Evolutionary conservation across 2,888 invertebrate species (phyloP), one percentile per base, ranked within the genome.

Genomic region (Syritta pipiens): DNA sequence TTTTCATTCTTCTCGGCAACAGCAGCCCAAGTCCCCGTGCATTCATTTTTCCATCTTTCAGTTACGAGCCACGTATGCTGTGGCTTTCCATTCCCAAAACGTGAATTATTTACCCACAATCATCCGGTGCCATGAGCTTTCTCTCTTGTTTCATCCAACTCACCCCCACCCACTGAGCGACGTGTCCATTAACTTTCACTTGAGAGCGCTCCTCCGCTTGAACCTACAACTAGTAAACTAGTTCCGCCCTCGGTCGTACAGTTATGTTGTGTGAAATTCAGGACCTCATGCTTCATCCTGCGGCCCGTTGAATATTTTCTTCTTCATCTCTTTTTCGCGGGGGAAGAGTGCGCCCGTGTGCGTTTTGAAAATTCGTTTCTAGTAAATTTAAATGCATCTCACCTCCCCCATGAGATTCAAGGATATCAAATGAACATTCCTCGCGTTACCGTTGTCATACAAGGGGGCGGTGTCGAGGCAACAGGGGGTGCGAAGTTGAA

Each of bases 341-440:
- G n/a, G n/a, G n/a, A n/a, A n/a, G n/a, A n/a, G n/a, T n/a, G n/a
- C 7, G 1, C 24, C 1, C 2, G 1, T 17, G 2, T 7, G 12
- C 9, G 2, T 2, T 12, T 14, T 10, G 19, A 35, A 22, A 26
- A 1, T n/a, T 10, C 30, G 12, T 19, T 37, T n/a, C 59, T 44
- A 42, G 26, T 42, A 51, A 28, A 65, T 44, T 28, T 35, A 28
- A 59, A 28, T 51, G 65, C 55, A 62, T 28, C 48, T 24, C 32
- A 7, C 9, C 17, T 17, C 37, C 4, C n/a, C 28, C 37, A 37
- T 6, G 17, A 17, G 9, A 37, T 37, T 14, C 37, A 14, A 12
- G 12, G 40, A 62, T 68, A 75, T 68, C 60, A 75, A 75, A 62
- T 75, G 55, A 75, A 62, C 55, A 68, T 68, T 62, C 30, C 55